Evolutionary conservation across 2,888 invertebrate species (phyloP).

Genomic region (Hemicrepidius hirtus): DNA sequence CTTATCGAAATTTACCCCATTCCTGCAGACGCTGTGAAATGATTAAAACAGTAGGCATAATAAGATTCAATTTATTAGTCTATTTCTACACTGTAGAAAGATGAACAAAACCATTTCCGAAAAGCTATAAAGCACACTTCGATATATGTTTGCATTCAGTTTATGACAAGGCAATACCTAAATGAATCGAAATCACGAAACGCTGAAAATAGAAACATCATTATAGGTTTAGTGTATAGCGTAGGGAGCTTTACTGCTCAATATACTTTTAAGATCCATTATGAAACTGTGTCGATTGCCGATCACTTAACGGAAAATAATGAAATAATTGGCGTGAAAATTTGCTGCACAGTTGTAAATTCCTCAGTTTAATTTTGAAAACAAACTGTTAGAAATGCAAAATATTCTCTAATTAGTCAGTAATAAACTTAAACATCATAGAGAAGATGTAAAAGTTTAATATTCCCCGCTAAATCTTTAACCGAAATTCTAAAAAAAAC

Average conservation of each 20-base stretch:
- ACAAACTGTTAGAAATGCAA: too few species aligned
- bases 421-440: too few species aligned
- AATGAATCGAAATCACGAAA: neutral
- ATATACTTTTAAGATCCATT: conserved; percentile 8
- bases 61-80: too few species aligned
- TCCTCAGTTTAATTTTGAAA: too few species aligned
- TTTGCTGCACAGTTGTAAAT: neutral
- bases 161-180: neutral
- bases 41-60: too few species aligned
- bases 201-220: conserved; percentile 7
- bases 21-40: too few species aligned
- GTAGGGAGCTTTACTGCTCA: conserved; percentile 7
- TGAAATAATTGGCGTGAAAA: neutral
- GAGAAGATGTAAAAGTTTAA: too few species aligned
- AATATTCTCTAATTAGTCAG: too few species aligned
- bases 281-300: neutral
- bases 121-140: neutral
- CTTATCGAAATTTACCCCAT: too few species aligned
- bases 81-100: neutral
- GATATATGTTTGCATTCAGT: conserved; percentile 2
- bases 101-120: neutral
- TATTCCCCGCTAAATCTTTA: too few species aligned
- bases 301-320: neutral
- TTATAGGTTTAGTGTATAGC: conserved; percentile 1
- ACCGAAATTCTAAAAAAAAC: too few species aligned